phyloP scores from a whole-genome alignment of 2,888 invertebrate species.

The Apoda limacodes region DNA sequence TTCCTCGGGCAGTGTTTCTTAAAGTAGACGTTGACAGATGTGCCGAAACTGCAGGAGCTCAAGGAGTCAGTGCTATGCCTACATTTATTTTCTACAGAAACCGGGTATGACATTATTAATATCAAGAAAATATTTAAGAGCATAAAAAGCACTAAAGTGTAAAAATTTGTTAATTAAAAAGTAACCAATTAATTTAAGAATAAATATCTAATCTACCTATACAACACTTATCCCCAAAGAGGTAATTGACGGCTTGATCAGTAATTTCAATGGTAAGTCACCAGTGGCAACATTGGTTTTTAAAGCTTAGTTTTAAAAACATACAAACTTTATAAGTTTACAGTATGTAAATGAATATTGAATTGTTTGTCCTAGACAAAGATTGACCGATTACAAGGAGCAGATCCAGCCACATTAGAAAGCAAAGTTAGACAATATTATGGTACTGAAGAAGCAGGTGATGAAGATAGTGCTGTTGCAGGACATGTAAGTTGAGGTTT shows the following conservation, averaged over 20 bases:
- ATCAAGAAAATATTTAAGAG: too few relatives aligned
- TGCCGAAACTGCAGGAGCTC: slow-evolving; percentile 85
- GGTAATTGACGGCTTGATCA: too few relatives aligned
- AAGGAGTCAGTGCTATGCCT: slow-evolving; percentile 97
- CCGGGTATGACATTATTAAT: too few relatives aligned
- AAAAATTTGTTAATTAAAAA: too few relatives aligned
- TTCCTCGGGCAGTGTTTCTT: slow-evolving; percentile 88
- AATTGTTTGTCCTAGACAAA: slow-evolving; percentile 68
- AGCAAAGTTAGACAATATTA: slow-evolving; percentile 90
- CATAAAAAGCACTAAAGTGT: not conserved
- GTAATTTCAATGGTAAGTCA: too few relatives aligned
- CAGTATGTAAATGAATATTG: too few relatives aligned
- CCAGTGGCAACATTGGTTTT: too few relatives aligned
- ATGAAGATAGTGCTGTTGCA: slow-evolving; percentile 75
- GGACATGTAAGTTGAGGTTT: slow-evolving; percentile 79
- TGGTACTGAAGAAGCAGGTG: slow-evolving; percentile 73
- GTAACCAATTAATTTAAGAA: not conserved
- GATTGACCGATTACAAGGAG: slow-evolving; percentile 89
- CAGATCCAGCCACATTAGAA: slow-evolving; percentile 85
- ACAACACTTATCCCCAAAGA: too few relatives aligned
- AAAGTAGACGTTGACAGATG: slow-evolving; percentile 97
- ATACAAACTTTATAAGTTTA: too few relatives aligned
- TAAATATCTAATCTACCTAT: too few relatives aligned
- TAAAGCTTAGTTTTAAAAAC: too few relatives aligned
- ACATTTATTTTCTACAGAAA: slow-evolving; percentile 97